Evolutionary conservation across 2,797 vertebrate species (phyloP).

Genomic region (Gymnocypris eckloni): DNA sequence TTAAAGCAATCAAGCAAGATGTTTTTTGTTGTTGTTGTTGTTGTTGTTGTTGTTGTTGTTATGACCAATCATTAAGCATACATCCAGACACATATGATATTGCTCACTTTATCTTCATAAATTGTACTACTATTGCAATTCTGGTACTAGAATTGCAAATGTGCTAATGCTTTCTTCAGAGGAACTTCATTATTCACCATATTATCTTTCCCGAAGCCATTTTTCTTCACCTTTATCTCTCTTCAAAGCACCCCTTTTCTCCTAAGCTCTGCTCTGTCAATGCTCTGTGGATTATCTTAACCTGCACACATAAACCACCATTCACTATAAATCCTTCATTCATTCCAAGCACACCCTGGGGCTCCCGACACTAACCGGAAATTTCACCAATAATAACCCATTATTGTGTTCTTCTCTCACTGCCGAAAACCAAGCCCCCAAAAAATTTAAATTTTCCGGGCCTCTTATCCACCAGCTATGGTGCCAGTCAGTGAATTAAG

Average conservation of each 20-base stretch:
- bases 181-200: slow-evolving; percentile 14
- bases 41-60: neutral
- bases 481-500: slow-evolving; percentile 42
- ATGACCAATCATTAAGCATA: neutral
- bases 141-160: neutral
- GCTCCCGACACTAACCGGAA: slow-evolving; percentile 9
- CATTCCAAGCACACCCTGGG: slow-evolving; percentile 18
- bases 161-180: slow-evolving; percentile 20
- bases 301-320: slow-evolving; percentile 50
- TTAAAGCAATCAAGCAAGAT: neutral
- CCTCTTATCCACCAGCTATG: neutral
- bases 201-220: slow-evolving; percentile 11
- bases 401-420: slow-evolving; percentile 16
- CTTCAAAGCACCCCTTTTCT: slow-evolving; percentile 1
- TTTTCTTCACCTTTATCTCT: slow-evolving; percentile 24
- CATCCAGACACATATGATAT: neutral
- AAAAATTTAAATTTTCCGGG: neutral
- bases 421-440: neutral
- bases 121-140: neutral
- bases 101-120: neutral
- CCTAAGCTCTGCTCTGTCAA: slow-evolving; percentile 43
- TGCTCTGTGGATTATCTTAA: slow-evolving; percentile 33
- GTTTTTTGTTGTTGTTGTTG: too few relatives aligned
- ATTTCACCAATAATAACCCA: slow-evolving; percentile 31
- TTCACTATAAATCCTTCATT: slow-evolving; percentile 49